Conservation (phyloP, 1,140 invertebrate genomes). For the Drosophila carrolli region DNA sequence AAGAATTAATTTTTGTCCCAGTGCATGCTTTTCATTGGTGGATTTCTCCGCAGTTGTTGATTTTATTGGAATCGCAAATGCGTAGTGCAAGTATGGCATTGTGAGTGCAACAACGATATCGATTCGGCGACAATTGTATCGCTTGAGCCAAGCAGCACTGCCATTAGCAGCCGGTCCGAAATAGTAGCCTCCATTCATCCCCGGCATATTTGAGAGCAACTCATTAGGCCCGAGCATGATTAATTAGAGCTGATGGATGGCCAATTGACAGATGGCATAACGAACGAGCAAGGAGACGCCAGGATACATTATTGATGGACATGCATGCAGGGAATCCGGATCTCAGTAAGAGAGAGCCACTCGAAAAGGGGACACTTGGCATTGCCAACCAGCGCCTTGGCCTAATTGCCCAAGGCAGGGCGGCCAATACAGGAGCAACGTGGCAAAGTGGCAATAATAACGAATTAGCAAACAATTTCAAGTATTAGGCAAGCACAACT, state of each 20-base stretch:
- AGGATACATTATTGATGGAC: slow-evolving; percentile 69
- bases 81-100: slow-evolving; percentile 17
- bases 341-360: slow-evolving; percentile 1
- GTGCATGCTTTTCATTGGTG: slow-evolving; percentile 12
- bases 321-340: slow-evolving; percentile 15
- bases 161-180: slow-evolving; percentile 23
- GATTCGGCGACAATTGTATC: slow-evolving; percentile 40
- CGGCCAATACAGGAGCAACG: slow-evolving; percentile 9
- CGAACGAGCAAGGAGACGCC: slow-evolving; percentile 38
- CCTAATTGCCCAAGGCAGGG: slow-evolving; percentile 58
- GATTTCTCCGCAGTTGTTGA: slow-evolving; percentile 29
- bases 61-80: slow-evolving; percentile 18
- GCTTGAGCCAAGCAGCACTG: slow-evolving; percentile 3
- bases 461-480: slow-evolving; percentile 78
- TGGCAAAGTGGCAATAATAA: slow-evolving; percentile 72
- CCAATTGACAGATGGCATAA: slow-evolving; percentile 73
- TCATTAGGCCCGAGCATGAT: slow-evolving; percentile 74
- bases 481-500: slow-evolving; percentile 38
- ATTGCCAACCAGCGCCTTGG: slow-evolving; percentile 5
- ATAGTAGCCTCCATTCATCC: slow-evolving; percentile 41
- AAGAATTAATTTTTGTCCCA: no score
- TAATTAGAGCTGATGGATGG: slow-evolving; percentile 80
- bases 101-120: slow-evolving; percentile 6
- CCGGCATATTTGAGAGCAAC: slow-evolving; percentile 49
- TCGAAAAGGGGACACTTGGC: slow-evolving; percentile 24